Evolutionary conservation across 2,888 invertebrate species (phyloP).

Genomic region (Oscheius myriophilus): DNA sequence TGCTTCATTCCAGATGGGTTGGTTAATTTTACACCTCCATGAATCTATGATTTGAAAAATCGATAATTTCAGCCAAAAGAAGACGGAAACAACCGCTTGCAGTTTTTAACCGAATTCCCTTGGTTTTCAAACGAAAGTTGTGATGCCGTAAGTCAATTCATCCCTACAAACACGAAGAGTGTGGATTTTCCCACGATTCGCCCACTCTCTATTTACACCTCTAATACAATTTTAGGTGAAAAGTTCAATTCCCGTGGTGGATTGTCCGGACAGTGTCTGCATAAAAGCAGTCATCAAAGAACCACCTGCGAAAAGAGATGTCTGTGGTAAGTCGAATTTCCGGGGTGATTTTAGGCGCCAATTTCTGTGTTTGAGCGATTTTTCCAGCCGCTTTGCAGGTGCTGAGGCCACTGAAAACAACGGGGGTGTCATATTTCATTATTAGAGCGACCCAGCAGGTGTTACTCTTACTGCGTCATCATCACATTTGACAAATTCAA

Average conservation of each 20-base stretch:
- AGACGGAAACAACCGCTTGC: conserved; percentile 46
- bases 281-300: conserved; percentile 64
- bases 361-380: no score
- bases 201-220: not conserved
- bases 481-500: not conserved
- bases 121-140: conserved; percentile 57
- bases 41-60: not conserved
- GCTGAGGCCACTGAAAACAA: no score
- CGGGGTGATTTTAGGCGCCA: not conserved
- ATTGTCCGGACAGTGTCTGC: conserved; percentile 58
- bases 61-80: conserved; percentile 51
- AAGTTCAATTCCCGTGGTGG: conserved; percentile 53
- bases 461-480: no score
- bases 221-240: conserved; percentile 36
- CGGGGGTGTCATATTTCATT: not conserved
- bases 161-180: no score
- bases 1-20: conserved; percentile 57
- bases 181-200: no score
- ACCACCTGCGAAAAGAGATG: conserved; percentile 56
- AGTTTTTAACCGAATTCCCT: conserved; percentile 54
- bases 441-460: not conserved
- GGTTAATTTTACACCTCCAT: conserved; percentile 7
- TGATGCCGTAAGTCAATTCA: conserved; percentile 40
- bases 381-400: no score
- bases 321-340: conserved; percentile 53